Evolutionary conservation across 2,113 vertebrate species (phyloP).

Genomic region (Misgurnus anguillicaudatus): DNA sequence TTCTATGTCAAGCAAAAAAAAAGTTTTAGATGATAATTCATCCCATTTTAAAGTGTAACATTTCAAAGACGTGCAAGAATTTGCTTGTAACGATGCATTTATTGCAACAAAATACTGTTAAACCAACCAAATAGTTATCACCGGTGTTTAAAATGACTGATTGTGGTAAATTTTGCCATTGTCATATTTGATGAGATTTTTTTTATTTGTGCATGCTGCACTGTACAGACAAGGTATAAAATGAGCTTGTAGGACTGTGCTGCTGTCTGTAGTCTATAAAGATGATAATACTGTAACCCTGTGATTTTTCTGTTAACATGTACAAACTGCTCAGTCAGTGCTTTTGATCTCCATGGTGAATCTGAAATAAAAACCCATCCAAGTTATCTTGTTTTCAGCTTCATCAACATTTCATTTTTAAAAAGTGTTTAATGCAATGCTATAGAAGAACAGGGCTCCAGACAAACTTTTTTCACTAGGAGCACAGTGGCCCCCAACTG

Average conservation of each 20-base stretch:
- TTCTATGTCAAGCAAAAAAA: background rate
- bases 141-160: background rate
- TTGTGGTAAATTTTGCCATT: background rate
- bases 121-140: background rate
- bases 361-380: conserved; percentile 22
- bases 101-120: background rate
- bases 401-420: background rate
- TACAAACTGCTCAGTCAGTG: conserved; percentile 10
- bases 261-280: background rate
- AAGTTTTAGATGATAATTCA: background rate
- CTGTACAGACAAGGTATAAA: background rate
- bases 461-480: no score
- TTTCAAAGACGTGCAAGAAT: background rate
- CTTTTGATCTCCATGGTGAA: conserved; percentile 18
- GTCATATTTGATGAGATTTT: background rate
- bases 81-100: background rate
- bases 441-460: no score
- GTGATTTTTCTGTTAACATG: conserved; percentile 16
- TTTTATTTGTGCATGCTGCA: conserved; percentile 1
- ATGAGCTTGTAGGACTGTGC: background rate
- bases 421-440: no score
- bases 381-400: background rate
- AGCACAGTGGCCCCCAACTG: no score
- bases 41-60: conserved; percentile 29
- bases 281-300: conserved; percentile 20